phyloP scores from a whole-genome alignment of 2,113 vertebrate genomes.

The Laticauda laticaudata region DNA sequence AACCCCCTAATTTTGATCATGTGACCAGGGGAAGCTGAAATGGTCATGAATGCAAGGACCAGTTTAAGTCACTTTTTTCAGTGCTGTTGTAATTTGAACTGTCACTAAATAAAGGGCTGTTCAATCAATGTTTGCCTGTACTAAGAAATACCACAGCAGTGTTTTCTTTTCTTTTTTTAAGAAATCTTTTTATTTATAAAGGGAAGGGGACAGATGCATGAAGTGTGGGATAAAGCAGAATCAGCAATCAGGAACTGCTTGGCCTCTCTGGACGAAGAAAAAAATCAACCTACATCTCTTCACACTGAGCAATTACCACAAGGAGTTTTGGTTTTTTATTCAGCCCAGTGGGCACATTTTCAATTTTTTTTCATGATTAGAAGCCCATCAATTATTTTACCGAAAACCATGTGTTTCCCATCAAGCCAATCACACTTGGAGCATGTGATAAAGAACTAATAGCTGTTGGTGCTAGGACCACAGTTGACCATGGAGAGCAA shows the following conservation, averaged over 20 bases:
- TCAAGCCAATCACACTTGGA: conserved; percentile 97
- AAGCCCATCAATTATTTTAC: conserved; percentile 93
- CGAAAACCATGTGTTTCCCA: conserved; percentile 94
- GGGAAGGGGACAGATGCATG: no score
- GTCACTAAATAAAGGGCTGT: background rate
- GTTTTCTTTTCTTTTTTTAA: no score
- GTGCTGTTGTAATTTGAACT: background rate
- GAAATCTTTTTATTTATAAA: no score
- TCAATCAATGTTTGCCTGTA: background rate
- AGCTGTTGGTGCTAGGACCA: conserved; percentile 93
- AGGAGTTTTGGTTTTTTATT: no score
- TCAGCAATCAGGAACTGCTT: no score
- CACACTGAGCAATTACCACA: no score
- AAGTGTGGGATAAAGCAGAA: no score
- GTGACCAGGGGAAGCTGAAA: no score
- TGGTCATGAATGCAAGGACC: background rate
- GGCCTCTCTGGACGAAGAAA: no score
- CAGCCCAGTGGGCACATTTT: conserved; percentile 50
- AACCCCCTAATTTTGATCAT: no score
- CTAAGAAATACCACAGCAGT: background rate
- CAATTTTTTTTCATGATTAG: conserved; percentile 97
- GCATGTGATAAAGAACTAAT: conserved; percentile 97
- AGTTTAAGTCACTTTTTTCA: background rate
- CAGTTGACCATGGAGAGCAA: conserved; percentile 76
- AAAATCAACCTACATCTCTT: no score